Percentiles rank a stretch among this genome's conserved stretches.
Conservation (phyloP, 2,888 invertebrate species). For the Xestia sexstrigata region DNA sequence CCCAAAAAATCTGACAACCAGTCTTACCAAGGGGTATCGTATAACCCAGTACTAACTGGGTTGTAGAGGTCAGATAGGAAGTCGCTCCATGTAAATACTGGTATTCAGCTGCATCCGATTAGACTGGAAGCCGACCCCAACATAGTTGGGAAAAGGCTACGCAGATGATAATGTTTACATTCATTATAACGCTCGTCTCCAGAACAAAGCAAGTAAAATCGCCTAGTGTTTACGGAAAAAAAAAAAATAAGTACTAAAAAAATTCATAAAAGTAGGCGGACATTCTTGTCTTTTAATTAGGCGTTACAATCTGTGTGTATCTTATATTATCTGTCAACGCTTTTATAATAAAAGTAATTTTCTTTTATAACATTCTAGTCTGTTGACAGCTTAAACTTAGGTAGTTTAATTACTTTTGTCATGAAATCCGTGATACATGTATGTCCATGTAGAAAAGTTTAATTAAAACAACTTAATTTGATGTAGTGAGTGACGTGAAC, state of each 20-base stretch:
- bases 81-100: no score
- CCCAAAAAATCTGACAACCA: no score
- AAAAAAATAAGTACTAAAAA: slow-evolving; percentile 24
- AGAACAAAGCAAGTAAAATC: slow-evolving; percentile 20
- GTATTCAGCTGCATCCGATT: no score
- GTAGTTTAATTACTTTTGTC: slow-evolving; percentile 52
- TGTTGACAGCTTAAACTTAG: slow-evolving; percentile 56
- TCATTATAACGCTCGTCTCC: slow-evolving; percentile 17
- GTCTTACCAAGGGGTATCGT: no score
- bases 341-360: slow-evolving; percentile 29
- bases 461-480: slow-evolving; percentile 4
- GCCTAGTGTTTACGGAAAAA: slow-evolving; percentile 1
- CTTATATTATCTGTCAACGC: slow-evolving; percentile 34
- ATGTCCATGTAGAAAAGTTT: slow-evolving; percentile 23
- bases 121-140: no score
- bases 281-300: slow-evolving; percentile 32
- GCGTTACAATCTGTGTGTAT: background rate
- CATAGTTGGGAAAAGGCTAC: no score
- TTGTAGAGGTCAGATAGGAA: no score
- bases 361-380: slow-evolving; percentile 14
- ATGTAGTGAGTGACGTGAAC: slow-evolving; percentile 3
- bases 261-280: background rate
- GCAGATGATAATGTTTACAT: slow-evolving; percentile 20
- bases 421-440: slow-evolving; percentile 42
- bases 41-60: no score